These are phyloP conservation scores for Chitala chitala DNA, from an alignment of 2,113 vertebrate genomes.

Conservation along the genomic window DNA sequence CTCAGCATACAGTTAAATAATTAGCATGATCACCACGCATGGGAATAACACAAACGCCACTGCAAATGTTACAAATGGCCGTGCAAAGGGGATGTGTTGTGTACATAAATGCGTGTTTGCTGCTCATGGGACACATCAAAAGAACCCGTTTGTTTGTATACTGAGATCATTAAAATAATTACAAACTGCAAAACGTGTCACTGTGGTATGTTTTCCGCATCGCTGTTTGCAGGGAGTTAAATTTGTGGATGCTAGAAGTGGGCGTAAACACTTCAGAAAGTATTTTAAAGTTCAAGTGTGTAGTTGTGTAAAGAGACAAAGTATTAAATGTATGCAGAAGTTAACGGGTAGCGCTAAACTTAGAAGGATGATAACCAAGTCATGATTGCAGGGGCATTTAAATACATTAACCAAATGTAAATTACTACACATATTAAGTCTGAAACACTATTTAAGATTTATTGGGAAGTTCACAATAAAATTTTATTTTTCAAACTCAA, in stretches of 20 bases:
- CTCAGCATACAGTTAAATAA: background rate
- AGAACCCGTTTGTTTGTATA: slow-evolving; percentile 5
- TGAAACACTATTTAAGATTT: too few relatives aligned
- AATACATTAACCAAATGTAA: too few relatives aligned
- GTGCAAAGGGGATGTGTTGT: background rate
- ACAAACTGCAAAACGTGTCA: background rate
- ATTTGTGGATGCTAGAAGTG: background rate
- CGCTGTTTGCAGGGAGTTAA: background rate
- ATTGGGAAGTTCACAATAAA: too few relatives aligned
- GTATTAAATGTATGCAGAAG: too few relatives aligned
- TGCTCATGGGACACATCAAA: slow-evolving; percentile 5
- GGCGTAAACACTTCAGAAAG: too few relatives aligned
- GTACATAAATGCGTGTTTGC: slow-evolving; percentile 20
- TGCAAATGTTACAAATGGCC: background rate
- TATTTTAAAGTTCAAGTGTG: background rate
- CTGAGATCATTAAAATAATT: slow-evolving; percentile 20
- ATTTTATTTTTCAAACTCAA: too few relatives aligned
- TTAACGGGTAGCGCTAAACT: too few relatives aligned
- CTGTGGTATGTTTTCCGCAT: background rate
- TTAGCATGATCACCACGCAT: background rate
- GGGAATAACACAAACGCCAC: background rate
- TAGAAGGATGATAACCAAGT: too few relatives aligned
- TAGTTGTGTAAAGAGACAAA: background rate
- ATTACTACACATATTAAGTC: too few relatives aligned
- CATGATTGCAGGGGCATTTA: too few relatives aligned